phyloP scores from a whole-genome alignment of 2,113 vertebrate genomes.

The Phaethon lepturus region DNA sequence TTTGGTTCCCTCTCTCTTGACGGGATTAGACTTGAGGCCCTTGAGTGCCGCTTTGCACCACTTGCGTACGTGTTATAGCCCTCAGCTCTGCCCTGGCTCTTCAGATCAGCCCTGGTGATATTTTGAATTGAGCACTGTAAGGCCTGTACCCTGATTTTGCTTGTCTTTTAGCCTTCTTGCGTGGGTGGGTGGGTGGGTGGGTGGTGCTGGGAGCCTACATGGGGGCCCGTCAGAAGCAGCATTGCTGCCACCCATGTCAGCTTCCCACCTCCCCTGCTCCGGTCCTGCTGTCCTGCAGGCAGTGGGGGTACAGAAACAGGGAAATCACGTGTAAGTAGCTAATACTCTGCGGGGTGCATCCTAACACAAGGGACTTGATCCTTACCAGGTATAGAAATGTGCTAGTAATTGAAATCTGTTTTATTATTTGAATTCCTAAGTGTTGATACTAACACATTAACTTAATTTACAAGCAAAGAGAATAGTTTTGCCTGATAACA shows the following conservation, averaged over 20 bases:
- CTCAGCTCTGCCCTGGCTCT: background rate
- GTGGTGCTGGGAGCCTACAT: background rate
- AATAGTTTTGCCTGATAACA: slow-evolving; percentile 2
- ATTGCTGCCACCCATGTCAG: background rate
- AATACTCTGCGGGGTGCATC: background rate
- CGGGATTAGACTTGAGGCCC: background rate
- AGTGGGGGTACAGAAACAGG: background rate
- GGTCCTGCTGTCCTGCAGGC: background rate
- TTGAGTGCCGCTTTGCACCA: background rate
- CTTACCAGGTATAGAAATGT: background rate
- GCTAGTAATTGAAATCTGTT: slow-evolving; percentile 17
- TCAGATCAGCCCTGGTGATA: background rate
- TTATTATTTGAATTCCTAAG: slow-evolving; percentile 32
- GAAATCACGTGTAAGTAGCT: background rate
- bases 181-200: background rate
- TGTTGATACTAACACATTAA: background rate
- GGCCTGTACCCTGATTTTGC: background rate
- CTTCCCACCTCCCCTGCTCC: background rate
- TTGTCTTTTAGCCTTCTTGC: background rate
- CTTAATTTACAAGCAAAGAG: slow-evolving; percentile 34
- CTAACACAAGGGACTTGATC: background rate
- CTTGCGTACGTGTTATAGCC: background rate
- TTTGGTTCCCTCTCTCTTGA: background rate
- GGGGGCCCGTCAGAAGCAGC: background rate
- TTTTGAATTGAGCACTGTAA: background rate